Conservation (phyloP, 1,140 invertebrate species). For the Camponotus floridanus region DNA sequence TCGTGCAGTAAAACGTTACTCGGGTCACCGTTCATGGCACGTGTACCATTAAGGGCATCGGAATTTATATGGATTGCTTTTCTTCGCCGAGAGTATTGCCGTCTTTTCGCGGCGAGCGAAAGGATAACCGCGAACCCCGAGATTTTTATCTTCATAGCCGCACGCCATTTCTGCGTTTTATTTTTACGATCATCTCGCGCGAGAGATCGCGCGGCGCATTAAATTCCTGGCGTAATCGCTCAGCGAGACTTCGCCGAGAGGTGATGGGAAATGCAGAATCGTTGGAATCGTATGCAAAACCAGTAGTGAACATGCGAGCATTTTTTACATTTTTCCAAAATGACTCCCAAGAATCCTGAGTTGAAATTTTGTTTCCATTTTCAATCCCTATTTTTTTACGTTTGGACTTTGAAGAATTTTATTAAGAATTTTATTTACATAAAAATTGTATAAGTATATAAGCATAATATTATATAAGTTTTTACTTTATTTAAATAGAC, state of each 20-base stretch:
- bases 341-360: neutral
- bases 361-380: no score
- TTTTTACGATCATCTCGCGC: slow-evolving; percentile 33
- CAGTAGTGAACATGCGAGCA: neutral
- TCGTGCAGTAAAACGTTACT: slow-evolving; percentile 57
- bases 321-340: neutral
- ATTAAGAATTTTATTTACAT: no score
- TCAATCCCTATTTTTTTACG: no score
- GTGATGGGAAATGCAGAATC: neutral
- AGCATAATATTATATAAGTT: no score
- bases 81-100: slow-evolving; percentile 11
- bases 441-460: no score
- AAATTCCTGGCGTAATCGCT: slow-evolving; percentile 21
- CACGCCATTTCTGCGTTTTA: slow-evolving; percentile 42
- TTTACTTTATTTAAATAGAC: no score
- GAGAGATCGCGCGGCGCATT: slow-evolving; percentile 13
- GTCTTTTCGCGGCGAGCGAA: slow-evolving; percentile 27
- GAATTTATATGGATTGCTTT: slow-evolving; percentile 60
- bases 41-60: slow-evolving; percentile 34
- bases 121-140: slow-evolving; percentile 28
- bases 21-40: slow-evolving; percentile 33
- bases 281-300: neutral
- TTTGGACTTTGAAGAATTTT: no score
- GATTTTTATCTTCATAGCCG: slow-evolving; percentile 34
- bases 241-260: neutral